These are phyloP conservation scores for Xenentodon cancila DNA, from an alignment of 2,797 vertebrate species.

Conservation along the genomic window DNA sequence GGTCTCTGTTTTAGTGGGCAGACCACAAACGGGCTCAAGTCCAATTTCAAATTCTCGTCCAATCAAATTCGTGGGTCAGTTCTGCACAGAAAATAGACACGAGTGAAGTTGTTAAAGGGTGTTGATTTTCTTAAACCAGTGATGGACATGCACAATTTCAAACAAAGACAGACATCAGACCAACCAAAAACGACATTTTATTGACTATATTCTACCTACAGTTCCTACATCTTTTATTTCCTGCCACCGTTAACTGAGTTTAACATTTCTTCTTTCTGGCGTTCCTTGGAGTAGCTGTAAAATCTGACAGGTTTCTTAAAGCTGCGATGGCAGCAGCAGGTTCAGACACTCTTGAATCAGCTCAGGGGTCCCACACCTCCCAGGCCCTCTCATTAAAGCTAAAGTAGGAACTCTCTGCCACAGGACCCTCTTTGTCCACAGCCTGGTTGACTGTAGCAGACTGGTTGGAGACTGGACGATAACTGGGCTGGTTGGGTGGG, in stretches of 20 bases:
- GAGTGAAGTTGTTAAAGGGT: constrained; percentile 17
- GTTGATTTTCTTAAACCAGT: constrained; percentile 10
- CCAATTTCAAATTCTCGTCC: constrained; percentile 39
- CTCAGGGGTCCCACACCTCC: constrained; percentile 76
- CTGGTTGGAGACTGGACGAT: constrained; percentile 65
- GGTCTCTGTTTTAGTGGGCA: constrained; percentile 49
- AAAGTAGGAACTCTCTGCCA: constrained; percentile 78
- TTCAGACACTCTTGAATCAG: constrained; percentile 67
- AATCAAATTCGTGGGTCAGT: constrained; percentile 36
- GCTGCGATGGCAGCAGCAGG: constrained; percentile 55
- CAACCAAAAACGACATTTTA: neutral
- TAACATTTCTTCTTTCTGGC: constrained; percentile 1
- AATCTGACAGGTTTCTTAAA: constrained; percentile 54
- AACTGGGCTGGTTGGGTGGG: constrained; percentile 59
- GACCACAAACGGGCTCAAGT: constrained; percentile 55
- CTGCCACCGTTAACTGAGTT: constrained; percentile 4
- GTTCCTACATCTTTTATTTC: constrained; percentile 4
- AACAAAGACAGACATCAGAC: neutral
- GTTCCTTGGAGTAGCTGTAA: constrained; percentile 31
- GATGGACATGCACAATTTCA: neutral
- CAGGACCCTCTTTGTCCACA: constrained; percentile 77
- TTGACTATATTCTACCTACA: constrained; percentile 13
- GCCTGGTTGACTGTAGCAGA: constrained; percentile 73
- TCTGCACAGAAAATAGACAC: constrained; percentile 32
- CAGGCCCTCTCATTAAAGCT: constrained; percentile 82